Base-by-base conservation (phyloP, 2,797 vertebrate species). In the Poeciliopsis turneri region DNA sequence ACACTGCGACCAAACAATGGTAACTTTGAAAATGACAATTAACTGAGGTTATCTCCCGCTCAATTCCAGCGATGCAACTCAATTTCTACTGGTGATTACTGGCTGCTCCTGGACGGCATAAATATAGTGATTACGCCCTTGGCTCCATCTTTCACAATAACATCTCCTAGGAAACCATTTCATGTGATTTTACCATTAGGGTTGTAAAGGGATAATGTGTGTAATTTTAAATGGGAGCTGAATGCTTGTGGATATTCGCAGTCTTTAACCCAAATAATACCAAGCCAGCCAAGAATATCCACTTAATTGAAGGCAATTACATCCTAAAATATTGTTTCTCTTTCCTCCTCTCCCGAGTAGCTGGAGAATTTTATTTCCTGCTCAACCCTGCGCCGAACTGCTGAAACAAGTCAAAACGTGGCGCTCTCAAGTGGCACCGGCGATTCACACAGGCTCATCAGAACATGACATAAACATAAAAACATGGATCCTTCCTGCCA, bases 121-220 rank as follows among this genome's bases (percentile, higher is more conserved):
- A 94, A 90, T 90, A 92, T 84, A 92, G 89, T 93, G 80, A 95
- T 94, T 94, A 93, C 86, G 83, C 85, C 82, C 76, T 78, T 47
- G 78, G 87, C 90, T 88, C 82, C 85, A 84, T 93, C 88, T 90
- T 89, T 92, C 92, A 93, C 90, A 93, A 92, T 92, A 94, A 93
- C 84, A 90, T 94, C 92, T 92, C 93, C 93, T 87, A 88, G 93
- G 93, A 93, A 94, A 93, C 92, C 89, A 87, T 86, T 91, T 91
- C 82, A 89, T 89, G 91, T 93, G 84, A 93, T 92, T 91, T 93
- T 86, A 87, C 88, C 86, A 91, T 92, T 91, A 90, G 82, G 75
- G 81, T 79, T 74, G 83, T 88, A 89, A 91, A 90, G 84, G 86
- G 84, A 90, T 92, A 92, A 94, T 91, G 90, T 90, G 90, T 92